These are phyloP conservation scores for Drosophila maculinotata DNA, from an alignment of 2,888 invertebrate genomes.

Conservation along the genomic window DNA sequence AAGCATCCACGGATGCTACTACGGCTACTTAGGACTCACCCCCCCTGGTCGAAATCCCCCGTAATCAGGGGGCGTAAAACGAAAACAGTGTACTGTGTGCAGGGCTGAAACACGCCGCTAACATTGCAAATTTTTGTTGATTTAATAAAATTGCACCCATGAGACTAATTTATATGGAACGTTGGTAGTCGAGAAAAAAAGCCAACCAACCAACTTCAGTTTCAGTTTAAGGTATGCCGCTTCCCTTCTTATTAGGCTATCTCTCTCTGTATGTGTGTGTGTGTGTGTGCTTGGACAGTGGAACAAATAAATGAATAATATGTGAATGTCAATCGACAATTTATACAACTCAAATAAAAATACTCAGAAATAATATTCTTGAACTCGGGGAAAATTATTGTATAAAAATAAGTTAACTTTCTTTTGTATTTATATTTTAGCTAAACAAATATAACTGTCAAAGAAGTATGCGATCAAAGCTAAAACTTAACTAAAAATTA, in stretches of 20 bases:
- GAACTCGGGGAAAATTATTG: no score
- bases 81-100: background rate
- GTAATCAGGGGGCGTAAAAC: constrained; percentile 32
- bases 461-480: no score
- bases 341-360: no score
- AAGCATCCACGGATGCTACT: constrained; percentile 57
- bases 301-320: background rate
- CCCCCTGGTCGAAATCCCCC: constrained; percentile 2
- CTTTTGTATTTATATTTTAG: no score
- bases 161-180: constrained; percentile 84
- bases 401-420: no score
- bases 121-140: constrained; percentile 84
- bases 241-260: constrained; percentile 21
- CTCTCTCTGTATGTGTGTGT: background rate
- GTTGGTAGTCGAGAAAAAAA: constrained; percentile 64
- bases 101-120: constrained; percentile 53
- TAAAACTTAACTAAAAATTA: no score
- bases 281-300: constrained; percentile 55
- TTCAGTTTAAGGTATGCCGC: constrained; percentile 70
- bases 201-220: constrained; percentile 69
- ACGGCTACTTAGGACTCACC: constrained; percentile 64
- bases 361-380: no score
- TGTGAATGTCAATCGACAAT: no score
- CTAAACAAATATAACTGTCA: no score
- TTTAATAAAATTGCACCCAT: constrained; percentile 85